These are phyloP conservation scores for Aphodius granarius DNA, from an alignment of 2,888 invertebrate species.

Conservation along the genomic window DNA sequence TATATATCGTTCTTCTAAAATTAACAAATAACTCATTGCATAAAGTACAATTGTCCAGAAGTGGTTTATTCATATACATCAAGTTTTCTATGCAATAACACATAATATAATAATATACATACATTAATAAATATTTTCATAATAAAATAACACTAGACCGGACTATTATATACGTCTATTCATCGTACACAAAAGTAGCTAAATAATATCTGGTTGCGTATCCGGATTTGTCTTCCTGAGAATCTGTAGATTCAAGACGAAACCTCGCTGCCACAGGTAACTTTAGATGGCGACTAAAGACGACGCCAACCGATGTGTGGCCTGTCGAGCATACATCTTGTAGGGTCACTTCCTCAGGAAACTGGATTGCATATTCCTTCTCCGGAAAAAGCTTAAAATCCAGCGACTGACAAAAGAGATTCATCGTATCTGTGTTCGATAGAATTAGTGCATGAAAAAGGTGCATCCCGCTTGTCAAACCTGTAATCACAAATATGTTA, in stretches of 20 bases:
- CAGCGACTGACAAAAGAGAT: neutral
- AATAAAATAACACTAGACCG: no score
- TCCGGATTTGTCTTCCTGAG: no score
- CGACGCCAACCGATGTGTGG: neutral
- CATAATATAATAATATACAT: no score
- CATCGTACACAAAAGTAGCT: neutral
- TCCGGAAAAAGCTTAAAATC: neutral
- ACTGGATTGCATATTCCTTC: neutral
- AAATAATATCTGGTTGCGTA: neutral
- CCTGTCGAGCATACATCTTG: neutral
- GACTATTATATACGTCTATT: no score
- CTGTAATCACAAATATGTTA: constrained; percentile 11
- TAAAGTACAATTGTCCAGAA: no score
- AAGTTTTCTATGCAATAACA: no score
- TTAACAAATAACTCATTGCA: no score
- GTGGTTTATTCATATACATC: no score
- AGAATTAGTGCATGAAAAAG: constrained; percentile 9
- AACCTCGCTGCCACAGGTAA: neutral
- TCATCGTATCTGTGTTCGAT: neutral
- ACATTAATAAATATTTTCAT: no score
- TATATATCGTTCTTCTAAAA: no score
- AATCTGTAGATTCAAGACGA: neutral
- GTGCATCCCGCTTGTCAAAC: constrained; percentile 17
- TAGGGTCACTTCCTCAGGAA: neutral
- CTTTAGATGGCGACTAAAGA: neutral